These are phyloP conservation scores for Panurus biarmicus DNA, from an alignment of 2,113 vertebrate genomes.

Conservation along the genomic window DNA sequence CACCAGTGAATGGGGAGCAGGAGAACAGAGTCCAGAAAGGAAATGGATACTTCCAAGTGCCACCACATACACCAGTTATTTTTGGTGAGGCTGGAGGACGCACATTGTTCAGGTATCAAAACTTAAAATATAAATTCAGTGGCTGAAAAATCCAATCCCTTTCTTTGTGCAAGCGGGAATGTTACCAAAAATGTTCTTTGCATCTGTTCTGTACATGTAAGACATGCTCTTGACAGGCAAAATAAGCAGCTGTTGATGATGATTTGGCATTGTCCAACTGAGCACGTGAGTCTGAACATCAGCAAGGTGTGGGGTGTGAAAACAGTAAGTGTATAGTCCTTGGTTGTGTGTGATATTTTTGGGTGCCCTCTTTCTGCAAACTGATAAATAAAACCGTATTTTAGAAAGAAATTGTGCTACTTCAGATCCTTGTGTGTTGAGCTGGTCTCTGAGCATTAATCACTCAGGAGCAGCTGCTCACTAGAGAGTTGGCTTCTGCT, in stretches of 20 bases:
- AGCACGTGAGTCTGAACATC: neutral
- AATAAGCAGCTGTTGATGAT: neutral
- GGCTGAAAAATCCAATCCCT: neutral
- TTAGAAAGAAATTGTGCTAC: neutral
- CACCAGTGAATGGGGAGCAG: constrained; percentile 89
- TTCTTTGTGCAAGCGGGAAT: neutral
- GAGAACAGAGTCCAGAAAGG: constrained; percentile 95
- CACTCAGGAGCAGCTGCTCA: neutral
- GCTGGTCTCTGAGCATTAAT: neutral
- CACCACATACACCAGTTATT: constrained; percentile 97
- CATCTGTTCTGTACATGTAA: neutral
- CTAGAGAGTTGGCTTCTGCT: neutral
- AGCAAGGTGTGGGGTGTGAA: neutral
- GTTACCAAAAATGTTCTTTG: neutral
- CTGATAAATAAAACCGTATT: neutral
- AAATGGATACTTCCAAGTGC: constrained; percentile 98
- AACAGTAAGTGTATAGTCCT: neutral
- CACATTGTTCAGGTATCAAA: constrained; percentile 89
- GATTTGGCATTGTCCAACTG: neutral
- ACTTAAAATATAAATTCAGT: neutral
- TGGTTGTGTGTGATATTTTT: neutral
- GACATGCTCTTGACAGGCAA: neutral
- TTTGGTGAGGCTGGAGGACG: constrained; percentile 96
- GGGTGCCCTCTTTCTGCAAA: neutral
- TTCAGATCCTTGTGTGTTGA: neutral